These are phyloP conservation scores for Tethea ocularis DNA, from an alignment of 2,888 invertebrate species.

Conservation along the genomic window DNA sequence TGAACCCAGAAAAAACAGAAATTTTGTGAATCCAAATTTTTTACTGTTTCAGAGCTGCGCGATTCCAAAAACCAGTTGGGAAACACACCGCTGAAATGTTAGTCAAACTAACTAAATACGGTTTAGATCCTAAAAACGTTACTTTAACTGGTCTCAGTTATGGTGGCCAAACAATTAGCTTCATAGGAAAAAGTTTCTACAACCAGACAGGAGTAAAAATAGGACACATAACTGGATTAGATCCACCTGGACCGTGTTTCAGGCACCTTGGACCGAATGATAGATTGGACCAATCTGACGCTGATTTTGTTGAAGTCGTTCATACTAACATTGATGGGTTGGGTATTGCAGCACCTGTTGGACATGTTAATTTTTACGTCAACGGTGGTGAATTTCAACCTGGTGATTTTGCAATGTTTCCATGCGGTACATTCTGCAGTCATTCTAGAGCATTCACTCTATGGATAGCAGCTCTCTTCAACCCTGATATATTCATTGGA, in stretches of 20 bases:
- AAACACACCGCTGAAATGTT: constrained; percentile 31
- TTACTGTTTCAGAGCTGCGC: constrained; percentile 22
- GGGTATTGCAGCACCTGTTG: constrained; percentile 33
- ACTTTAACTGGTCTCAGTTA: constrained; percentile 34
- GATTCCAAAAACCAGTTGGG: constrained; percentile 28
- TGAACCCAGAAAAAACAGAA: too few species aligned
- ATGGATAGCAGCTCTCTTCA: constrained; percentile 38
- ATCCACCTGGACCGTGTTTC: constrained; percentile 41
- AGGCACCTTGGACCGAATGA: constrained; percentile 26
- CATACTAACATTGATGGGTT: constrained; percentile 33
- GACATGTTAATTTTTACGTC: constrained; percentile 41
- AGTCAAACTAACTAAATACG: constrained; percentile 23
- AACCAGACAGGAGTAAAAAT: constrained; percentile 31
- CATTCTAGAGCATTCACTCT: constrained; percentile 35
- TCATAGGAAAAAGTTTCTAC: constrained; percentile 35
- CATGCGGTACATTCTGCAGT: constrained; percentile 40
- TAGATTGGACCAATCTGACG: constrained; percentile 33
- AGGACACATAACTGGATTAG: constrained; percentile 28
- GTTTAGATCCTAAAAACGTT: constrained; percentile 28
- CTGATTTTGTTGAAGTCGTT: constrained; percentile 31
- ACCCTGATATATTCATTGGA: constrained; percentile 38
- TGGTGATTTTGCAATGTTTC: constrained; percentile 34
- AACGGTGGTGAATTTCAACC: constrained; percentile 47
- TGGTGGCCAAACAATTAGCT: constrained; percentile 38
- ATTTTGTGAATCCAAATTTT: too few species aligned